phyloP scores from a whole-genome alignment of 2,888 invertebrate species.

The Onthophagus sagittarius region DNA sequence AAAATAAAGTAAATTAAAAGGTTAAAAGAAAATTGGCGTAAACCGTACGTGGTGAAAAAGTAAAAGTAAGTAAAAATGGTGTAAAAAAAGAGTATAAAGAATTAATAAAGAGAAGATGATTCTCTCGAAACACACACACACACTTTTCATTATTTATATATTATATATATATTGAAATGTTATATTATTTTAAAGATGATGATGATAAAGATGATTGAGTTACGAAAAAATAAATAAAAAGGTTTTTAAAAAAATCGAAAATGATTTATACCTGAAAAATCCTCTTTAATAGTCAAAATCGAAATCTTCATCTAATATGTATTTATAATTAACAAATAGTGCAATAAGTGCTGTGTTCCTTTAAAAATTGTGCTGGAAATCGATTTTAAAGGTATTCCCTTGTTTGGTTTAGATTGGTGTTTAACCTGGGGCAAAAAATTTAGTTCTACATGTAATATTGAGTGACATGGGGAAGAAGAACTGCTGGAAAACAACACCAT shows the following conservation, averaged over 20 bases:
- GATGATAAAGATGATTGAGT: conserved; percentile 40
- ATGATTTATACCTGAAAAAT: no score
- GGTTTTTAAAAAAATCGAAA: conserved; percentile 43
- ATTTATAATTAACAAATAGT: no score
- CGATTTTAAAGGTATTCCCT: no score
- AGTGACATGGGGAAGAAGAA: no score
- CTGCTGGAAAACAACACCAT: no score
- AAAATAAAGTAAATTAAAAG: not conserved
- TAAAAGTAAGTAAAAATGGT: not conserved
- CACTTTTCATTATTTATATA: conserved; percentile 42
- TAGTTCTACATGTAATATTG: no score
- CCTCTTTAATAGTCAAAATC: no score
- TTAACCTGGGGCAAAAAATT: no score
- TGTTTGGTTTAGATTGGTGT: no score
- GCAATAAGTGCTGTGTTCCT: no score
- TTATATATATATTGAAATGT: conserved; percentile 45
- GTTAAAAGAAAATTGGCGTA: not conserved
- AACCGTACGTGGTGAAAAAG: not conserved
- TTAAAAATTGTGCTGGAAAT: no score
- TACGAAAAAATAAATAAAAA: conserved; percentile 44
- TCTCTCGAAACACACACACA: conserved; percentile 28
- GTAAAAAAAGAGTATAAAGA: not conserved
- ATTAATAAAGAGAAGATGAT: not conserved
- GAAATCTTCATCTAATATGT: no score
- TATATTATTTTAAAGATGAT: conserved; percentile 36